Evolutionary conservation across 2,888 invertebrate genomes (phyloP), one percentile per base, ranked within the genome.

Genomic region (Venusia cambrica): DNA sequence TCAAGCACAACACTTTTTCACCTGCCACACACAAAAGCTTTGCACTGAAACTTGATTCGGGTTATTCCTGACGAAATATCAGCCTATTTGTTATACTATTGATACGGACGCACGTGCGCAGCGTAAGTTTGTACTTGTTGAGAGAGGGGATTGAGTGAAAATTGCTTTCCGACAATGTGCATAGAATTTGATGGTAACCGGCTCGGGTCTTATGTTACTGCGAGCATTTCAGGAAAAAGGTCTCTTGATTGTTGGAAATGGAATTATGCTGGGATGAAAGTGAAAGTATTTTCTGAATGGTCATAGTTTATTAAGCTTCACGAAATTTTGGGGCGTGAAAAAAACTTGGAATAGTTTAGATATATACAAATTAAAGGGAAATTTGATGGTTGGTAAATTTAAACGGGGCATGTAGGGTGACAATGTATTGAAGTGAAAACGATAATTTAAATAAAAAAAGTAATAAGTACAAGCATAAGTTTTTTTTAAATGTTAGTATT

Each of bases 1-100:
- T 87, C 87, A 85, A 73, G 73, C 68, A 71, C 73, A 74, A 74
- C 85, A 83, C 85, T 85, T 87, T 87, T 87, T 87, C 85, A 87
- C 87, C 87, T 87, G 87, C 85, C 85, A 85, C 77, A 79, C 80
- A 85, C 87, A 87, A 87, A 81, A 79, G 84, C 81, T 73, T 80
- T 78, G 67, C 70, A 77, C 74, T 79, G 80, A 81, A 84, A 85
- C 85, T 84, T 85, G 85, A 87, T 85, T 85, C 83, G 79, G 81
- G 83, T 84, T 87, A 84, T 85, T 85, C 78, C 84, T 83, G 84
- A 83, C 83, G 83, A 81, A 85, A 85, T 84, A 85, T 81, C 79
- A 79, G 81, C 81, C 84, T 81, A 84, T 85, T 85, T 84, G 84
- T 87, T 87, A 84, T 84, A 85, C 83, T 79, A 85, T 85, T 84